Base-by-base conservation (phyloP, 1,140 invertebrate genomes). In the Diplogasteroides magnus region DNA sequence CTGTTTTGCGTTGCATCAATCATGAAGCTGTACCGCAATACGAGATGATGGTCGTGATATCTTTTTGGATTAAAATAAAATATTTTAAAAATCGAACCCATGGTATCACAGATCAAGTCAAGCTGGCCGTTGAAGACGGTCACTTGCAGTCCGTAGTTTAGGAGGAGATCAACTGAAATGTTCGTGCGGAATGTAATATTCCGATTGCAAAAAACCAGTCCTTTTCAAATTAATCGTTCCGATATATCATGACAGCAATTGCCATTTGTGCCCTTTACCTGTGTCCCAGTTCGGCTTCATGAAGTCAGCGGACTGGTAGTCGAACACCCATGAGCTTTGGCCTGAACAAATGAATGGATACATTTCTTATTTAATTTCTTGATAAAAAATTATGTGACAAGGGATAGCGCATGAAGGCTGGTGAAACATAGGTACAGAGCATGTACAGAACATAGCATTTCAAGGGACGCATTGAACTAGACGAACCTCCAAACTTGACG, bases 61-160 rank as follows among this genome's bases (percentile, higher is more conserved):
- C 19, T 6, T 48, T 11, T 48, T 48, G 37, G 6, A 11, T 19
- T 11, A 11, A 48, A 6, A 48, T 48, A 48, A 11, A 11, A 19
- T 48, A 48, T 48, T 48, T 11, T 48, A 11, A 19, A 11, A 48
- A 11, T 48, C 56, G 78, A 78, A 31, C 83, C 83, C 57, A 78
- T 66, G 25, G 82, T 82, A 67, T 80, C 75, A 29, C 81, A 81
- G 67, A 83, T 83, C 1, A 84, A 74, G 69, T 84, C 83, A 26
- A 84, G 71, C 64, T 84, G 83, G 31, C 83, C 83, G 71, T 77
- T 82, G 66, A 83, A 84, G 15, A 84, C 82, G n/a, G 81, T 76
- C 2, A 84, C 83, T 56, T 77, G 73, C 13, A 83, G 58, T 23
- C 73, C 70, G 15, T 76, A 77, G 13, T 74, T 57, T 13, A 84